Conservation (phyloP, 2,888 invertebrate genomes). For the Xanthorhoe spadicearia region DNA sequence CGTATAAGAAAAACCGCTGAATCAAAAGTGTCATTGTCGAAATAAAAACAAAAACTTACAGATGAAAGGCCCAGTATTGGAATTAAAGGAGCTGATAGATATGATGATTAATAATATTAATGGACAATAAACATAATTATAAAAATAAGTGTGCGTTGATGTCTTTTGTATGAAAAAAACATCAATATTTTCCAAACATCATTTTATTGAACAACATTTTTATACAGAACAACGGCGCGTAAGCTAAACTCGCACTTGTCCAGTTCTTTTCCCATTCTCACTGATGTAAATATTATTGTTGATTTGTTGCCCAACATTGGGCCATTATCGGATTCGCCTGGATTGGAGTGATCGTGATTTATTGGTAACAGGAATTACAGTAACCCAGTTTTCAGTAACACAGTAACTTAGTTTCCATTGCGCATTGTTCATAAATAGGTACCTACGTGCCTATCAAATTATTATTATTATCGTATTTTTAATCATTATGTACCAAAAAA, state of each 20-base stretch:
- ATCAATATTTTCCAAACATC: not conserved
- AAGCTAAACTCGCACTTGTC: slow-evolving; percentile 10
- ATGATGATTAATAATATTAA: too few species aligned
- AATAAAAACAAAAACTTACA: too few species aligned
- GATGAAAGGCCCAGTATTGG: too few species aligned
- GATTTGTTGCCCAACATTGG: slow-evolving; percentile 43
- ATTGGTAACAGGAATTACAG: slow-evolving; percentile 17
- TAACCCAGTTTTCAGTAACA: slow-evolving; percentile 15
- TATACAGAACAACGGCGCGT: slow-evolving; percentile 27
- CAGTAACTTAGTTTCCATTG: not conserved
- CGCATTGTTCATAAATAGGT: not conserved
- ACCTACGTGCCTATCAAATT: not conserved
- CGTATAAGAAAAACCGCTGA: not conserved
- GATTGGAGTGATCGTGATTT: slow-evolving; percentile 41
- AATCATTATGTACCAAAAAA: too few species aligned
- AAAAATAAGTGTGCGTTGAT: not conserved
- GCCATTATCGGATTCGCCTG: slow-evolving; percentile 32
- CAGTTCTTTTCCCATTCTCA: slow-evolving; percentile 8
- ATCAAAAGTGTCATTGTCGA: too few species aligned
- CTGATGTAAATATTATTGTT: slow-evolving; percentile 43
- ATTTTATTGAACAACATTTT: not conserved
- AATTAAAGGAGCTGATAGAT: too few species aligned
- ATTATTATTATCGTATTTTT: too few species aligned
- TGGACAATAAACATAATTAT: too few species aligned
- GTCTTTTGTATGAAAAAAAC: not conserved